Evolutionary conservation across 2,797 vertebrate genomes (phyloP).

Genomic region (Lindbergichthys nudifrons): DNA sequence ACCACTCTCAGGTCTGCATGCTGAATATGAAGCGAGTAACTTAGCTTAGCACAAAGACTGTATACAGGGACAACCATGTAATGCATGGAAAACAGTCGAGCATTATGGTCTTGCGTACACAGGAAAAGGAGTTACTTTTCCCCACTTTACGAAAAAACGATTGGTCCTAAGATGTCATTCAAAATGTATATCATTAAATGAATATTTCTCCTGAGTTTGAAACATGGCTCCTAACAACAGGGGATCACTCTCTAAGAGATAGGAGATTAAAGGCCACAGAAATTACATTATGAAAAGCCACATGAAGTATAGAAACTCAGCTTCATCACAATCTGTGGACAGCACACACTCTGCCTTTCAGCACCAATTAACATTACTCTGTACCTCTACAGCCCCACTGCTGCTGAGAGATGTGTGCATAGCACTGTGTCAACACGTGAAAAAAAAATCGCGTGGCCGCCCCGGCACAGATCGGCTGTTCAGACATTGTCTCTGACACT

Average conservation of each 20-base stretch:
- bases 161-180: too few species aligned
- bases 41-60: background rate
- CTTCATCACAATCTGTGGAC: slow-evolving; percentile 28
- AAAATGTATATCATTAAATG: too few species aligned
- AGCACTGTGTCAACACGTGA: slow-evolving; percentile 34
- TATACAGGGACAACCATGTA: background rate
- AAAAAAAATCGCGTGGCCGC: slow-evolving; percentile 40
- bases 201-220: too few species aligned
- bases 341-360: slow-evolving; percentile 21
- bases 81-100: too few species aligned
- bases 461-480: slow-evolving; percentile 51
- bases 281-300: slow-evolving; percentile 19
- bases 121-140: too few species aligned
- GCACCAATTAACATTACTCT: slow-evolving; percentile 42
- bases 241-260: background rate
- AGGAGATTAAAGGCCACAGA: background rate
- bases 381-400: slow-evolving; percentile 25
- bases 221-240: too few species aligned
- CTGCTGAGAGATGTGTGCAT: slow-evolving; percentile 35
- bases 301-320: slow-evolving; percentile 11
- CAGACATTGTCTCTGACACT: slow-evolving; percentile 61
- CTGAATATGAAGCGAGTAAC: background rate
- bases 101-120: too few species aligned
- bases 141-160: too few species aligned
- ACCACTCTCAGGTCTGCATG: background rate